Percentiles rank a stretch among this genome's conserved stretches.
Conservation (phyloP, 2,113 vertebrate species). For the Baryphthengus martii region DNA sequence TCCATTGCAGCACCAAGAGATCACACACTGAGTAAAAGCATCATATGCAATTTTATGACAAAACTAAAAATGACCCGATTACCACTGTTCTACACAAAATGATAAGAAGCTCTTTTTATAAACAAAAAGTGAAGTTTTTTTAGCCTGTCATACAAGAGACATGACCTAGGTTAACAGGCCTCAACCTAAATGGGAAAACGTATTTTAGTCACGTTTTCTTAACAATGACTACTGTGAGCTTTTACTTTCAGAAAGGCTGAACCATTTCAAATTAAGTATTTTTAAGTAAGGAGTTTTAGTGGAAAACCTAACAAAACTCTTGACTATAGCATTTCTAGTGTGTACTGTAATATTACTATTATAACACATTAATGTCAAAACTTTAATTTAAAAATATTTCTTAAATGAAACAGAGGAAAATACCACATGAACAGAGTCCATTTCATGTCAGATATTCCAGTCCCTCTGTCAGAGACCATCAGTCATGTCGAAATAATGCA, state of each 20-base stretch:
- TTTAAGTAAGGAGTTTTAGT: neutral
- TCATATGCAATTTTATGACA: neutral
- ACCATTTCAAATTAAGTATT: neutral
- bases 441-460: conserved; percentile 42
- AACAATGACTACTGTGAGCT: neutral
- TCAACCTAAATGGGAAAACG: neutral
- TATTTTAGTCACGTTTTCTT: neutral
- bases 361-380: neutral
- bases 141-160: neutral
- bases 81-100: neutral
- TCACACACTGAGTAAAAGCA: neutral
- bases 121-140: neutral
- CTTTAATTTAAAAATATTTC: conserved; percentile 28
- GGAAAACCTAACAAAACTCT: neutral
- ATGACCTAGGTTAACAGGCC: neutral
- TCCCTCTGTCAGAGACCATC: conserved; percentile 27
- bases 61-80: neutral
- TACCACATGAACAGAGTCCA: neutral
- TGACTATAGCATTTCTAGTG: neutral
- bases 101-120: neutral
- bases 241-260: neutral
- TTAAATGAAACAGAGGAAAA: conserved; percentile 14
- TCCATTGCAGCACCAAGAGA: neutral
- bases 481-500: conserved; percentile 59
- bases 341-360: neutral